Conservation (phyloP, 2,797 vertebrate genomes). For the Dipus sagitta region DNA sequence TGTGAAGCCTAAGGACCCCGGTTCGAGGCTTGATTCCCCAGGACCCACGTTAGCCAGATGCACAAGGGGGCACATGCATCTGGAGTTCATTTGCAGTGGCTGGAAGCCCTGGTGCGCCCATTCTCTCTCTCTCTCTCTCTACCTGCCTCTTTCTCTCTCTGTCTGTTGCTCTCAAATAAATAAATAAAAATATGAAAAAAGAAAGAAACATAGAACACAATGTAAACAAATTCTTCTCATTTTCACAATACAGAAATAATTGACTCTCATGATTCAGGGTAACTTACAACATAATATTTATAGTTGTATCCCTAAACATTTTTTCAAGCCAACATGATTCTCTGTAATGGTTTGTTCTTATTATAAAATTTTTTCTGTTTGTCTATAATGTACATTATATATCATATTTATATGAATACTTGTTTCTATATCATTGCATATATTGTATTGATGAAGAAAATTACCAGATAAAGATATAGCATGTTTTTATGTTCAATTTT, state of each 20-base stretch:
- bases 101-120: too few species aligned
- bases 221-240: conserved; percentile 6
- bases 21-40: too few species aligned
- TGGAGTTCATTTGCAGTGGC: too few species aligned
- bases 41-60: too few species aligned
- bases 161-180: too few species aligned
- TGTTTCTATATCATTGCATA: background rate
- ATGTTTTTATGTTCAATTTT: background rate
- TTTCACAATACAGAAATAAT: background rate
- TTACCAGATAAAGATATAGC: too few species aligned
- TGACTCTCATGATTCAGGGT: background rate
- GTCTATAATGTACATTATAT: background rate
- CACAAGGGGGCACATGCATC: too few species aligned
- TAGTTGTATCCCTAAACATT: background rate
- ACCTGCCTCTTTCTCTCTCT: too few species aligned
- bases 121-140: too few species aligned
- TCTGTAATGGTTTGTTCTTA: background rate
- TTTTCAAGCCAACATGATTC: background rate
- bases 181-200: too few species aligned
- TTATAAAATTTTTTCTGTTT: background rate
- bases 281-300: background rate
- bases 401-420: background rate
- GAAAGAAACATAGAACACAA: background rate
- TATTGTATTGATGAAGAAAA: background rate
- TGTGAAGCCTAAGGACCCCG: too few species aligned